Base-by-base conservation (phyloP, 2,797 vertebrate genomes). In the Pitangus sulphuratus region DNA sequence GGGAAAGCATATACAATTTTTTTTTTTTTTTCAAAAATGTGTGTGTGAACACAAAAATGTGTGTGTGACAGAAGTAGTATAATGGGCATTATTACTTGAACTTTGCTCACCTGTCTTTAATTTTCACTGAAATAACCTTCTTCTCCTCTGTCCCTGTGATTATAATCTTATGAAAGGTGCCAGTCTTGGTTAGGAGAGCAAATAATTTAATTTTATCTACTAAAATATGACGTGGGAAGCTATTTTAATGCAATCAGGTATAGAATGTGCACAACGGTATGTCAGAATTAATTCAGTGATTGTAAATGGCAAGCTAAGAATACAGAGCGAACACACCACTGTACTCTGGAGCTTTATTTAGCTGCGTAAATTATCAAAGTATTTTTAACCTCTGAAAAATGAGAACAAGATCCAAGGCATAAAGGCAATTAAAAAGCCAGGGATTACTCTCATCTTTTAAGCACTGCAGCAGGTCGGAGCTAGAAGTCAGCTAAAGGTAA, bases 351-450 rank as follows among this genome's bases (percentile, higher is more conserved):
- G 76, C 84, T 94, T 95, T 95, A 92, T 95, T 96, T 95, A 95
- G 92, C 93, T 89, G 69, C 84, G 84, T 86, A 89, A 96, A 96
- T 96, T 97, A 96, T 81, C 82, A n/a, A 89, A 66, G 84, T 95
- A 95, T 96, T 97, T 96, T 96, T 96, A 92, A 95, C 78, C 53
- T 93, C 71, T 78, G 50, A 50, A 92, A 96, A 96, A 94, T 91
- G 93, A 87, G 92, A 95, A 85, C 75, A 71, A 84, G 92, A 89
- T 87, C 85, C 64, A 83, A 95, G 92, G 82, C 39, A 77, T 93
- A 85, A 80, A 93, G 78, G 45, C 92, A 97, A 93, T 96, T 93
- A 90, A 93, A 90, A 90, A 83, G 75, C 39, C 56, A 68, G 87
- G 71, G 75, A 83, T 90, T 92, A 61, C 56, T 89, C 45, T 71